Evolutionary conservation across 2,113 vertebrate species (phyloP).

Genomic region (Podarcis raffonei): DNA sequence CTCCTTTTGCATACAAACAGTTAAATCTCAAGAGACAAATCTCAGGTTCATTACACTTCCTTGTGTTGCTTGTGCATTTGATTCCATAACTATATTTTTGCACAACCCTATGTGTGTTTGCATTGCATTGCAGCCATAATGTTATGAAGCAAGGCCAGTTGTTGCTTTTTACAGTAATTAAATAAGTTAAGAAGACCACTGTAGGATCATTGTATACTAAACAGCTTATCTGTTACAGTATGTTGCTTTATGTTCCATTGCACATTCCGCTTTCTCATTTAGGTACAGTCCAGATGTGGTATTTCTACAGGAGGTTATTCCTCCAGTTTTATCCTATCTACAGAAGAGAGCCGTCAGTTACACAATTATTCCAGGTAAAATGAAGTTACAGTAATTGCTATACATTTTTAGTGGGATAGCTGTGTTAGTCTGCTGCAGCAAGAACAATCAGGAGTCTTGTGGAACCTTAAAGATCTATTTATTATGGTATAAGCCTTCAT

Average conservation of each 20-base stretch:
- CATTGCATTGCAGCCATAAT: background rate
- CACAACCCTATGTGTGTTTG: background rate
- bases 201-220: background rate
- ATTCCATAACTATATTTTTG: background rate
- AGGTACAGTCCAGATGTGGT: slow-evolving; percentile 94
- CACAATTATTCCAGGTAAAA: slow-evolving; percentile 85
- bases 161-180: too few relatives aligned
- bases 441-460: background rate
- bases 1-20: background rate
- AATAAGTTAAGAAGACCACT: background rate
- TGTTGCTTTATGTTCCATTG: background rate
- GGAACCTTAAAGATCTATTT: background rate
- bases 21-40: background rate
- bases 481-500: too few relatives aligned
- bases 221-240: background rate
- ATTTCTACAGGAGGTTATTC: slow-evolving; percentile 93
- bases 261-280: slow-evolving; percentile 47
- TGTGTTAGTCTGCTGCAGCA: background rate
- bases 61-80: background rate
- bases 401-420: background rate
- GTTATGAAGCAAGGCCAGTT: too few relatives aligned
- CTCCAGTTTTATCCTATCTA: slow-evolving; percentile 80
- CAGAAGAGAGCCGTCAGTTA: slow-evolving; percentile 87
- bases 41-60: background rate
- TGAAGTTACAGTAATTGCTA: background rate